These are phyloP conservation scores for Ectropis grisescens DNA, from an alignment of 1,140 invertebrate genomes.

Conservation along the genomic window DNA sequence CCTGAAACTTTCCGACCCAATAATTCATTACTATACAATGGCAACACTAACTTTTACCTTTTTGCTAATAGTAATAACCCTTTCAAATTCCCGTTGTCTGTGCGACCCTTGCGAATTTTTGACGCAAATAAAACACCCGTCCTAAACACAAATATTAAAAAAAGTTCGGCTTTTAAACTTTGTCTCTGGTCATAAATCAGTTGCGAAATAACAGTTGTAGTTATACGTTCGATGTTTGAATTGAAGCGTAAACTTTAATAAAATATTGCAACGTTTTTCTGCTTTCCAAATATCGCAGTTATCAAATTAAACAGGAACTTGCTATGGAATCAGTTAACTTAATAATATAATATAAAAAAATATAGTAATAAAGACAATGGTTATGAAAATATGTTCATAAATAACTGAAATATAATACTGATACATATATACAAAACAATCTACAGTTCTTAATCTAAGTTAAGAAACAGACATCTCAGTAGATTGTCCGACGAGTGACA, in stretches of 20 bases:
- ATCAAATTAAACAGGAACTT: no score
- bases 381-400: no score
- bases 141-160: constrained; percentile 62
- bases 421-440: no score
- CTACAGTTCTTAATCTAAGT: no score
- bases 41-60: constrained; percentile 53
- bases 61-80: constrained; percentile 63
- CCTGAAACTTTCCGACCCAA: constrained; percentile 66
- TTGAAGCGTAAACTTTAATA: constrained; percentile 53
- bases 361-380: no score
- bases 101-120: constrained; percentile 61
- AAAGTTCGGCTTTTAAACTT: constrained; percentile 51
- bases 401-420: no score
- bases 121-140: constrained; percentile 66
- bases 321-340: no score
- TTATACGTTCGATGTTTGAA: constrained; percentile 46
- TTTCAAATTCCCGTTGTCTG: constrained; percentile 43
- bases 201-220: constrained; percentile 44
- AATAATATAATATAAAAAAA: no score
- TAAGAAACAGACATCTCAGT: no score
- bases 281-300: no score
- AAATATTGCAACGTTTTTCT: no score
- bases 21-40: constrained; percentile 66
- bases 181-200: constrained; percentile 61
- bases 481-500: no score